These are phyloP conservation scores for Cathartes aura DNA, from an alignment of 2,113 vertebrate species.

Conservation along the genomic window DNA sequence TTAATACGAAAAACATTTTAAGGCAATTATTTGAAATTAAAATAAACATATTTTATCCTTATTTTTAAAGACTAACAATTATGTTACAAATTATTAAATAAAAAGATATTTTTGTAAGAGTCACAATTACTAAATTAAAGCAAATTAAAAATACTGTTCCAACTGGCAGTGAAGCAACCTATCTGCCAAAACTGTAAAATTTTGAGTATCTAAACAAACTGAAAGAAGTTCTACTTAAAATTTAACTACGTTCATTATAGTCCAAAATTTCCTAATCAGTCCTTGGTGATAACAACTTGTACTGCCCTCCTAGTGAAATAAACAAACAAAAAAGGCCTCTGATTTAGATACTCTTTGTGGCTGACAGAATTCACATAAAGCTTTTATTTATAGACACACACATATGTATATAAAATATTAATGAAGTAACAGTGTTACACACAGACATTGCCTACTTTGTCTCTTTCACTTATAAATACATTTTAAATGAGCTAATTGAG, in stretches of 20 bases:
- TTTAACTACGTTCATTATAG: neutral
- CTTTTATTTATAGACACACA: constrained; percentile 67
- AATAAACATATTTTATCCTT: neutral
- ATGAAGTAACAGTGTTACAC: constrained; percentile 74
- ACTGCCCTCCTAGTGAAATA: constrained; percentile 65
- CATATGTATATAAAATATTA: constrained; percentile 74
- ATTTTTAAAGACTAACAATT: neutral
- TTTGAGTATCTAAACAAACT: constrained; percentile 8
- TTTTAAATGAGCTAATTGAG: constrained; percentile 79
- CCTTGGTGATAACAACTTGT: constrained; percentile 30
- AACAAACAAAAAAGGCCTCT: constrained; percentile 70
- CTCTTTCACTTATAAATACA: constrained; percentile 75
- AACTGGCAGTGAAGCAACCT: constrained; percentile 18
- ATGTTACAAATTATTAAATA: neutral
- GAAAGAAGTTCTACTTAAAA: constrained; percentile 32
- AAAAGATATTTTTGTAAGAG: neutral
- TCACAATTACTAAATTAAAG: constrained; percentile 29
- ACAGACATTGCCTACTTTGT: constrained; percentile 74
- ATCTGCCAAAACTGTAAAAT: constrained; percentile 24
- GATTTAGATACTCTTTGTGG: constrained; percentile 50
- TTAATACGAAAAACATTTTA: neutral
- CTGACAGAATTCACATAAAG: constrained; percentile 72
- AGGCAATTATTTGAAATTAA: neutral
- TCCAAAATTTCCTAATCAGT: constrained; percentile 49
- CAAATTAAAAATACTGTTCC: constrained; percentile 12